Conservation (phyloP, 2,888 invertebrate genomes). For the Epistrophe eligans region DNA sequence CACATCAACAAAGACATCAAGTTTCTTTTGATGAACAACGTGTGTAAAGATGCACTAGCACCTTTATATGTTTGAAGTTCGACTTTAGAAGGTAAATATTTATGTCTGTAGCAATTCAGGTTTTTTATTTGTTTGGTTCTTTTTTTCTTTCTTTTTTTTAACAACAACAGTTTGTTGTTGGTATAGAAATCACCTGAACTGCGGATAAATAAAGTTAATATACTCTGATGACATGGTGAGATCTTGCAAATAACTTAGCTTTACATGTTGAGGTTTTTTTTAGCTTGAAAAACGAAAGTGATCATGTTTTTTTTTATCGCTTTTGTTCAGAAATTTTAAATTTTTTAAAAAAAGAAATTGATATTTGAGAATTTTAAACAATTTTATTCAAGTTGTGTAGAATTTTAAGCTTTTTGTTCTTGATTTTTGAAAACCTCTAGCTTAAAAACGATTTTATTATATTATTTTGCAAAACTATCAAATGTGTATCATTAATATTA, state of each 20-base stretch:
- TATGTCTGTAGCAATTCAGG: not conserved
- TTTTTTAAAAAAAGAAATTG: not conserved
- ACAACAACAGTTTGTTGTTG: not conserved
- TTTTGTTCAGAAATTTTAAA: not conserved
- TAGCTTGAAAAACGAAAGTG: constrained; percentile 11
- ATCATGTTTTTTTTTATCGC: not conserved
- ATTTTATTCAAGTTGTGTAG: no score
- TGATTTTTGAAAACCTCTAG: no score
- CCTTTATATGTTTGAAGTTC: not conserved
- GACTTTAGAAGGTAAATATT: constrained; percentile 17
- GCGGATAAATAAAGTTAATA: not conserved
- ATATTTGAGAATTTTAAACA: no score
- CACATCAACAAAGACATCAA: constrained; percentile 27
- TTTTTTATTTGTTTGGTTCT: not conserved
- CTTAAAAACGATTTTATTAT: no score
- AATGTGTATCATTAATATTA: no score
- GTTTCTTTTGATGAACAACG: constrained; percentile 19
- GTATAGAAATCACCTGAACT: not conserved
- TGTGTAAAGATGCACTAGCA: not conserved
- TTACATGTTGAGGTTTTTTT: not conserved
- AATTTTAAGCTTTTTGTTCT: no score
- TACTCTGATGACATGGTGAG: not conserved
- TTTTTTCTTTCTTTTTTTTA: not conserved
- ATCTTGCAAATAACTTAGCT: not conserved
- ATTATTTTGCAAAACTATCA: no score